These are phyloP conservation scores for Echeneis naucrates DNA, from an alignment of 2,797 vertebrate genomes.

Conservation along the genomic window DNA sequence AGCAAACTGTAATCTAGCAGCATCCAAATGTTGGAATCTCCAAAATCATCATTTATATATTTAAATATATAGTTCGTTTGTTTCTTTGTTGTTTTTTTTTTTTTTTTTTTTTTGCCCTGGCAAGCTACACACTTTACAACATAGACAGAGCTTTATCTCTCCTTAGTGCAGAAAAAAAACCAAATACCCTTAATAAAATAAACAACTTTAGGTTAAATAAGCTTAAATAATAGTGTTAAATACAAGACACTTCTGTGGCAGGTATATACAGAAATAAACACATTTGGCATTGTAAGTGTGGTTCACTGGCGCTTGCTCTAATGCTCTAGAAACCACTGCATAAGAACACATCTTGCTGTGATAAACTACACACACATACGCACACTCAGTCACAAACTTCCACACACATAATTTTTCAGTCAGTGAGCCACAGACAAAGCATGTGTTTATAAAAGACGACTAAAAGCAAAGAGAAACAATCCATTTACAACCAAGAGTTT, in stretches of 20 bases:
- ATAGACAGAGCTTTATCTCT: conserved; percentile 85
- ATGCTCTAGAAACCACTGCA: conserved; percentile 80
- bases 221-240: conserved; percentile 99
- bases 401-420: conserved; percentile 67
- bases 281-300: conserved; percentile 88
- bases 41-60: conserved; percentile 85
- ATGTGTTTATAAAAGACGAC: conserved; percentile 85
- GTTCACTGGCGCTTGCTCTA: conserved; percentile 83
- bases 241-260: conserved; percentile 94
- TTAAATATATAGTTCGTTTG: conserved; percentile 81
- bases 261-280: conserved; percentile 94
- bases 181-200: conserved; percentile 86
- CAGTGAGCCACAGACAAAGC: conserved; percentile 92
- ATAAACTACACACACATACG: conserved; percentile 34
- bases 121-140: conserved; percentile 87
- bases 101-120: conserved; percentile 81
- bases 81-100: no score
- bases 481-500: conserved; percentile 87
- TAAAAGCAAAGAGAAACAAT: conserved; percentile 75
- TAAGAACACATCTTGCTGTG: conserved; percentile 82
- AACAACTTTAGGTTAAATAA: conserved; percentile 96
- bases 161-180: conserved; percentile 87
- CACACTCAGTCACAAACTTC: conserved; percentile 32
- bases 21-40: conserved; percentile 93
- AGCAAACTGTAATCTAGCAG: conserved; percentile 93